Conservation (phyloP, 2,888 invertebrate species). For the Tiphia femorata region DNA sequence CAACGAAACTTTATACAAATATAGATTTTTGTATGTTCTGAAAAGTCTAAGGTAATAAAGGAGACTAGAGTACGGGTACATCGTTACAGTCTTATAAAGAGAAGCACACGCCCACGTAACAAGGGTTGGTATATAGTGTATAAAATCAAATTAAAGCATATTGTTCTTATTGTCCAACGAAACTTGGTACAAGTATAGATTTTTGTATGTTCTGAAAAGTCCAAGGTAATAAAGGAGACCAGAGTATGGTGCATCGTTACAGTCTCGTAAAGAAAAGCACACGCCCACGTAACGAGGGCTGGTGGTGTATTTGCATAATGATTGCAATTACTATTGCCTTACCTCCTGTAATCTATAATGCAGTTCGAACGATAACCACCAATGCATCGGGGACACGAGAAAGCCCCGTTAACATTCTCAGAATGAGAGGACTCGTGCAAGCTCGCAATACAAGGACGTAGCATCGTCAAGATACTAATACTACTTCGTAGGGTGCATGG, state of each 20-base stretch:
- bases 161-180: neutral
- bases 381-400: conserved; percentile 52
- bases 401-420: conserved; percentile 47
- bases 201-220: too few species aligned
- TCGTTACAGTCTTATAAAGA: too few species aligned
- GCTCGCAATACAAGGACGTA: conserved; percentile 8
- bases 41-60: conserved; percentile 7
- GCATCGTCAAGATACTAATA: conserved; percentile 21
- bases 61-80: too few species aligned
- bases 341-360: conserved; percentile 47
- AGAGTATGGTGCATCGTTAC: too few species aligned
- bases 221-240: conserved; percentile 8
- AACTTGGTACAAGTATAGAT: too few species aligned
- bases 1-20: neutral
- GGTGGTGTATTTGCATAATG: conserved; percentile 48
- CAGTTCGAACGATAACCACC: conserved; percentile 47
- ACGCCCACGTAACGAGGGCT: conserved; percentile 22
- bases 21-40: too few species aligned
- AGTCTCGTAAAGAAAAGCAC: conserved; percentile 20
- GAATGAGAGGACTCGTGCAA: conserved; percentile 15
- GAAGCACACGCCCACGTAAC: too few species aligned
- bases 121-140: too few species aligned
- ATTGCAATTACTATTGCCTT: conserved; percentile 50
- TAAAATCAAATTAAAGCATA: too few species aligned
- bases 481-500: too few species aligned